Evolutionary conservation across 2,888 invertebrate species (phyloP).

Genomic region (Phania funesta): DNA sequence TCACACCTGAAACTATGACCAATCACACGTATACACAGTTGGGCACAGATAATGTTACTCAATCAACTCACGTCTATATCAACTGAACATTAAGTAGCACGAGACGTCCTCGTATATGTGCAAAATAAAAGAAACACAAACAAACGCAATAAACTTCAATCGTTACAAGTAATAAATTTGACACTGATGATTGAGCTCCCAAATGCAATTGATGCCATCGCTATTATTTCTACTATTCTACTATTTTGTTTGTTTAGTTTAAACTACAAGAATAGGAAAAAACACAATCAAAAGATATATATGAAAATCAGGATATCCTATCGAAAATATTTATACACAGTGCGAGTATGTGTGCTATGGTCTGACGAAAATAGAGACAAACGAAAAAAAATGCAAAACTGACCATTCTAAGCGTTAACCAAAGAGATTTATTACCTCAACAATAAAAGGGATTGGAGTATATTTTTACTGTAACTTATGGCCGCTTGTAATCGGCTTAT

Average conservation of each 20-base stretch:
- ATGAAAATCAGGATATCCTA: slow-evolving; percentile 59
- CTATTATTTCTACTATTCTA: slow-evolving; percentile 52
- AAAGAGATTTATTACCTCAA: slow-evolving; percentile 70
- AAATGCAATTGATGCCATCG: slow-evolving; percentile 63
- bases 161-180: slow-evolving; percentile 67
- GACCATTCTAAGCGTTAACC: slow-evolving; percentile 68
- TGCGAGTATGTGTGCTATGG: slow-evolving; percentile 16
- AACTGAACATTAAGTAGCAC: slow-evolving; percentile 4
- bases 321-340: slow-evolving; percentile 26
- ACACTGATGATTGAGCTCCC: slow-evolving; percentile 68
- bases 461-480: slow-evolving; percentile 70
- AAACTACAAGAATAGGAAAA: background rate
- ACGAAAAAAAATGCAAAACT: slow-evolving; percentile 14
- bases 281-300: slow-evolving; percentile 33
- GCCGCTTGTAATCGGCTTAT: slow-evolving; percentile 63
- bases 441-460: slow-evolving; percentile 69
- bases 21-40: slow-evolving; percentile 8
- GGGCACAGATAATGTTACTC: slow-evolving; percentile 46
- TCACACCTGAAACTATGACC: slow-evolving; percentile 69
- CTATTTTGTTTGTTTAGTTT: slow-evolving; percentile 41
- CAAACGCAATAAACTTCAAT: slow-evolving; percentile 70
- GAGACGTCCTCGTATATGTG: slow-evolving; percentile 6
- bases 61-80: slow-evolving; percentile 42
- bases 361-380: slow-evolving; percentile 24
- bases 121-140: slow-evolving; percentile 33